Percentiles rank a stretch among this genome's conserved stretches.
Evolutionary conservation across 2,113 vertebrate genomes (phyloP).

Genomic region (Chlamydotis undulata): DNA sequence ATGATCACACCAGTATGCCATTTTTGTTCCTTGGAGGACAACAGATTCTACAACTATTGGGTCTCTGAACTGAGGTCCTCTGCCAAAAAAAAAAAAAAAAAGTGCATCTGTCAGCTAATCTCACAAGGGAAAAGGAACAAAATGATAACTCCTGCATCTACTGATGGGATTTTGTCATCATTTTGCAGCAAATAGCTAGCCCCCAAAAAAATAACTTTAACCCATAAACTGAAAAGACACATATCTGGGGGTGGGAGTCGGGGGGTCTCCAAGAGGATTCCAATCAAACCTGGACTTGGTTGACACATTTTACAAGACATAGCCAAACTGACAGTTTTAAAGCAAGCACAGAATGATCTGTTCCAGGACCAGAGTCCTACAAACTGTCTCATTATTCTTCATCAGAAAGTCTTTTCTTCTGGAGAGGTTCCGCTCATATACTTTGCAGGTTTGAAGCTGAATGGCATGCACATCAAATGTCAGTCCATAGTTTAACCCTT

Average conservation of each 20-base stretch:
- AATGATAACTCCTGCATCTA: not conserved
- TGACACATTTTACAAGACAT: not conserved
- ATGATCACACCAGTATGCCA: not conserved
- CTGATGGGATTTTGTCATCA: not conserved
- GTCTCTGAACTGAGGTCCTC: not conserved
- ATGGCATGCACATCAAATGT: not conserved
- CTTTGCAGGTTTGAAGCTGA: not conserved
- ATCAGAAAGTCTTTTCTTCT: not conserved
- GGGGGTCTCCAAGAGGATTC: not conserved
- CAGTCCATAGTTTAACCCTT: constrained; percentile 52
- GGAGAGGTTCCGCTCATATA: not conserved
- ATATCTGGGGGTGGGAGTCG: too few relatives aligned
- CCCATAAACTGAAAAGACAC: not conserved
- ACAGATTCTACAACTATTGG: not conserved
- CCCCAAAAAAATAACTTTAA: not conserved
- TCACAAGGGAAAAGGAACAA: not conserved
- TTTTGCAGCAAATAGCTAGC: not conserved
- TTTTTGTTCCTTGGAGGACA: not conserved
- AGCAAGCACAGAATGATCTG: not conserved
- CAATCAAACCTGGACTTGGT: not conserved
- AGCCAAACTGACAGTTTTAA: not conserved
- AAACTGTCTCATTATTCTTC: not conserved
- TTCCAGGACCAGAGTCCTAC: not conserved
- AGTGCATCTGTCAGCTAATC: not conserved
- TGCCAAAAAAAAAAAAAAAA: not conserved